Percentiles rank a stretch among this genome's conserved stretches.
Conservation (phyloP, 2,888 invertebrate genomes). For the Xestia sexstrigata region DNA sequence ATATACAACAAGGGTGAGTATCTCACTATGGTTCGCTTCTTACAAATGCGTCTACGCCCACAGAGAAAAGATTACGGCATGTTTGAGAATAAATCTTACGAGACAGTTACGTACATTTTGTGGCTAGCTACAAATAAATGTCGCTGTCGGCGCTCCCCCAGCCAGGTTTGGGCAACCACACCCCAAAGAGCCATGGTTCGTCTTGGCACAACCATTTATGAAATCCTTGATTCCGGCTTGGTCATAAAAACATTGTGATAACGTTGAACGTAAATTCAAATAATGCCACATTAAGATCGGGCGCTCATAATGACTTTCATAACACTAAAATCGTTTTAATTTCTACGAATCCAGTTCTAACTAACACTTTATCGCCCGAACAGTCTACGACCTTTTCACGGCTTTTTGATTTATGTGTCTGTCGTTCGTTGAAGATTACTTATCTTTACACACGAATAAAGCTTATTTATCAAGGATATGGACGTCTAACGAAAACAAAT, state of each 20-base stretch:
- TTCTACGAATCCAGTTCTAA: slow-evolving; percentile 58
- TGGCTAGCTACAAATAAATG: slow-evolving; percentile 86
- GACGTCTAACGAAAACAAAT: slow-evolving; percentile 72
- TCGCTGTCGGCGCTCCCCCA: slow-evolving; percentile 77
- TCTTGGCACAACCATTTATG: slow-evolving; percentile 72
- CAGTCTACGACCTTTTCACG: slow-evolving; percentile 81
- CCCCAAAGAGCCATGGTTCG: slow-evolving; percentile 68
- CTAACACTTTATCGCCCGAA: slow-evolving; percentile 71
- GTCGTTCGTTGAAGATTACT: slow-evolving; percentile 82
- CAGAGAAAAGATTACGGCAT: slow-evolving; percentile 87
- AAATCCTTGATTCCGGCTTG: slow-evolving; percentile 35
- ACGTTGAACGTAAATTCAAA: slow-evolving; percentile 47
- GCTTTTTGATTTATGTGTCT: slow-evolving; percentile 86
- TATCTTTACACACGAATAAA: slow-evolving; percentile 82
- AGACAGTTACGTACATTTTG: slow-evolving; percentile 86
- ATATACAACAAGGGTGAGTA: slow-evolving; percentile 84
- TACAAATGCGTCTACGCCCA: slow-evolving; percentile 89
- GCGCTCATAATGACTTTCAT: slow-evolving; percentile 52
- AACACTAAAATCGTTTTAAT: slow-evolving; percentile 56
- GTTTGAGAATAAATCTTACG: slow-evolving; percentile 87
- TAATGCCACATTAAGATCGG: slow-evolving; percentile 40
- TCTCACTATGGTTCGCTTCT: slow-evolving; percentile 75
- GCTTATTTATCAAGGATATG: slow-evolving; percentile 81
- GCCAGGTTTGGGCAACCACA: slow-evolving; percentile 75
- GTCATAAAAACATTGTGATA: slow-evolving; percentile 53